Evolutionary conservation across 2,113 vertebrate species (phyloP).

Genomic region (Barbus barbus): DNA sequence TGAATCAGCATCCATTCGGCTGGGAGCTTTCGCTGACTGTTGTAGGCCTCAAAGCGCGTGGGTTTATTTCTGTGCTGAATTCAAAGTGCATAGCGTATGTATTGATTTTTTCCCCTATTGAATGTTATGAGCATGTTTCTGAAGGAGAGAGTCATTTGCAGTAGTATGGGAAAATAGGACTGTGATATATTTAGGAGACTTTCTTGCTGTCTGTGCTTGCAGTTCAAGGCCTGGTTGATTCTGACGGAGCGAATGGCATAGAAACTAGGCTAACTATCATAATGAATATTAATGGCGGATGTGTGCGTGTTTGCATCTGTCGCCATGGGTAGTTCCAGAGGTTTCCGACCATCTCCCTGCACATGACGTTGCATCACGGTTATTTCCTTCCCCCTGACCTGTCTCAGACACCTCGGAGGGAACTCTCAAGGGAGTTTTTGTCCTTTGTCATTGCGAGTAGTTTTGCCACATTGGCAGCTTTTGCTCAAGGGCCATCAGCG

Average conservation of each 20-base stretch:
- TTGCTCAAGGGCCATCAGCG: slow-evolving; percentile 45
- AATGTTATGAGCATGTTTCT: slow-evolving; percentile 14
- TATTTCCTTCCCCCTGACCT: no score
- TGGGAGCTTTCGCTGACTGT: background rate
- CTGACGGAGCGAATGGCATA: background rate
- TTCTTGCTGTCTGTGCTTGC: slow-evolving; percentile 21
- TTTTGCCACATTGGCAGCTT: slow-evolving; percentile 52
- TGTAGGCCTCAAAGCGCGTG: background rate
- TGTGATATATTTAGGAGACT: slow-evolving; percentile 11
- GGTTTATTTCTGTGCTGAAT: slow-evolving; percentile 25
- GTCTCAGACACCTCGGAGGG: slow-evolving; percentile 38
- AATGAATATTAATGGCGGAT: slow-evolving; percentile 12
- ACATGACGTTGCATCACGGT: slow-evolving; percentile 8
- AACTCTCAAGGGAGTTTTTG: slow-evolving; percentile 53
- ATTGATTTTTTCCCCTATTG: background rate
- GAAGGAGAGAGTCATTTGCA: background rate
- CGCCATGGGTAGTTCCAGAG: slow-evolving; percentile 18
- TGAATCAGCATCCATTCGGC: slow-evolving; percentile 7
- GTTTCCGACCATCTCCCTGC: slow-evolving; percentile 1
- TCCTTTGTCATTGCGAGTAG: slow-evolving; percentile 54
- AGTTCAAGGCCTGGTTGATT: slow-evolving; percentile 13
- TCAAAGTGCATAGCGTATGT: background rate
- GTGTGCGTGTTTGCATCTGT: background rate
- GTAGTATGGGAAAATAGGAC: background rate
- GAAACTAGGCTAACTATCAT: background rate